phyloP scores from a whole-genome alignment of 2,888 invertebrate genomes.

The Andrena fulva region DNA sequence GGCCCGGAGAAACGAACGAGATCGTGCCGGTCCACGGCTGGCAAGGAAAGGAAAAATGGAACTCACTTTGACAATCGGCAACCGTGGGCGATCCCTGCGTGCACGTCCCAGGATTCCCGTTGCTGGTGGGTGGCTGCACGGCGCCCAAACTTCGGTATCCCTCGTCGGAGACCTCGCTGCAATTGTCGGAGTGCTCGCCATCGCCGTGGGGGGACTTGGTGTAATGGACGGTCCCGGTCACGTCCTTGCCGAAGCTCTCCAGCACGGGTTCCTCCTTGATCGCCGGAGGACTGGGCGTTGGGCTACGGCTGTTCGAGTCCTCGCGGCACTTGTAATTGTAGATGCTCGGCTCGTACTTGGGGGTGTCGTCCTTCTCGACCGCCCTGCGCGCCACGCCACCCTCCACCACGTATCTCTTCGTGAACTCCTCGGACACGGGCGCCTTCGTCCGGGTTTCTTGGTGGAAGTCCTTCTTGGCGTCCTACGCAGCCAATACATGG shows the following conservation, averaged over 20 bases:
- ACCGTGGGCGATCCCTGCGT: slow-evolving; percentile 78
- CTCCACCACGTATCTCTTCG: slow-evolving; percentile 81
- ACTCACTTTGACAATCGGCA: slow-evolving; percentile 82
- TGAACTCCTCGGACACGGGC: slow-evolving; percentile 79
- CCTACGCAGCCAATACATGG: slow-evolving; percentile 63
- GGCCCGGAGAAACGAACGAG: slow-evolving; percentile 23
- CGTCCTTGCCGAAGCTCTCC: slow-evolving; percentile 77
- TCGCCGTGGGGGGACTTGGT: slow-evolving; percentile 79
- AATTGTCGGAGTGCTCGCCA: slow-evolving; percentile 88
- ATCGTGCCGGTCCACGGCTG: neutral
- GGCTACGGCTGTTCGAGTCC: slow-evolving; percentile 80
- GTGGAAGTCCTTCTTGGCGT: slow-evolving; percentile 78
- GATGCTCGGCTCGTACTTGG: slow-evolving; percentile 81
- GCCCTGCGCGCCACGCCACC: slow-evolving; percentile 80
- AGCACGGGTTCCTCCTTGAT: slow-evolving; percentile 72
- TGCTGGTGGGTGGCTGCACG: slow-evolving; percentile 86
- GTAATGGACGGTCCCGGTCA: slow-evolving; percentile 60
- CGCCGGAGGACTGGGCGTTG: slow-evolving; percentile 73
- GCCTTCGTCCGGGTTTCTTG: slow-evolving; percentile 75
- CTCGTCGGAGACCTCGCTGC: slow-evolving; percentile 94
- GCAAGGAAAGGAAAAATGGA: neutral
- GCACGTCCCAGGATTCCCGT: slow-evolving; percentile 77
- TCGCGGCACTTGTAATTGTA: slow-evolving; percentile 82
- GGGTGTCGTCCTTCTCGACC: slow-evolving; percentile 78
- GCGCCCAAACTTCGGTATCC: slow-evolving; percentile 93